Conservation (phyloP, 2,113 vertebrate genomes). For the Sprattus sprattus region DNA sequence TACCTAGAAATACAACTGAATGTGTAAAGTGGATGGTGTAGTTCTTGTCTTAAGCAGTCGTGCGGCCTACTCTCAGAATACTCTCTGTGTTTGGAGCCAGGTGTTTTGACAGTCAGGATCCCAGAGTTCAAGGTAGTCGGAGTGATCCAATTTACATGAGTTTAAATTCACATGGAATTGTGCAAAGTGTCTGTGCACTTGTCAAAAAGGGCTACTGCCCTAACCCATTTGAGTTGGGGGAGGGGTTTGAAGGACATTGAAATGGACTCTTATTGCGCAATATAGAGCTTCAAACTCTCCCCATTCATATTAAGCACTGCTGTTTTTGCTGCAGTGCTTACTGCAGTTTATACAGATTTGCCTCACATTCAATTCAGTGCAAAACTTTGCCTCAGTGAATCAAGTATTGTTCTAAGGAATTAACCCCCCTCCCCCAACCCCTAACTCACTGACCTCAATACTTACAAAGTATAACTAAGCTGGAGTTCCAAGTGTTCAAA, state of each 20-base stretch:
- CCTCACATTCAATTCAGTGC: background rate
- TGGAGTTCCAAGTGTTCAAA: background rate
- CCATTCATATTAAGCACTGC: conserved; percentile 24
- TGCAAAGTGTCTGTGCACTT: background rate
- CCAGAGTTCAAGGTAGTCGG: background rate
- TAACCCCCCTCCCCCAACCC: background rate
- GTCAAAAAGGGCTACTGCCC: background rate
- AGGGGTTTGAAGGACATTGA: conserved; percentile 26
- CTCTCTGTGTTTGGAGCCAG: background rate
- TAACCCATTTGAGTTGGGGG: background rate
- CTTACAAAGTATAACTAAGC: background rate
- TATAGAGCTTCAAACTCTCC: background rate
- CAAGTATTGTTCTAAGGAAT: conserved; percentile 9
- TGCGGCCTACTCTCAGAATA: background rate
- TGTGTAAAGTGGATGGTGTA: background rate
- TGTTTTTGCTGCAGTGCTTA: conserved; percentile 14
- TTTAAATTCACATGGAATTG: background rate
- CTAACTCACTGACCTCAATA: background rate
- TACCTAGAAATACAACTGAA: background rate
- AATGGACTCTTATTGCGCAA: conserved; percentile 26
- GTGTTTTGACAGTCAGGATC: background rate
- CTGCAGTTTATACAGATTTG: conserved; percentile 14
- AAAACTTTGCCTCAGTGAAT: background rate
- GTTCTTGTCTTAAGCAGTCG: background rate
- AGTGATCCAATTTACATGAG: too few relatives aligned